A percentile compares a stretch with the other conserved stretches of the same genome.
These are phyloP conservation scores for Labrus mixtus DNA, from an alignment of 2,113 vertebrate genomes.

Conservation along the genomic window DNA sequence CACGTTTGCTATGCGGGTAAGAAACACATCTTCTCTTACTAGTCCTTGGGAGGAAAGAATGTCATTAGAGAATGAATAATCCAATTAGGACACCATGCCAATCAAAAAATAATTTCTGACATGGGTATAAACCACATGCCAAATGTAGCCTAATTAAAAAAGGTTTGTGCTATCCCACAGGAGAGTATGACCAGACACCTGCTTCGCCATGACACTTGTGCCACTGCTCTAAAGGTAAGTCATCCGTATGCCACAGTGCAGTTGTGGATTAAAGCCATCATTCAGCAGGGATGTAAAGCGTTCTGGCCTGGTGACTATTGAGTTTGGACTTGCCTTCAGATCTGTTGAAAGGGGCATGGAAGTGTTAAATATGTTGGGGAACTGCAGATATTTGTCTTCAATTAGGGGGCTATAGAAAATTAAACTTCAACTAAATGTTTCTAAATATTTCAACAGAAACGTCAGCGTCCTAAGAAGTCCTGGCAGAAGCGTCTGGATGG, in stretches of 20 bases:
- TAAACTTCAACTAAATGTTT: background rate
- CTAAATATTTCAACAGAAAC: slow-evolving; percentile 36
- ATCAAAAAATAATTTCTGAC: too few species aligned
- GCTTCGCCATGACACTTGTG: slow-evolving; percentile 78
- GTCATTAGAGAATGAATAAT: too few species aligned
- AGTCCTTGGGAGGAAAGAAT: too few species aligned
- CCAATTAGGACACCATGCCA: too few species aligned
- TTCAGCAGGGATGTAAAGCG: background rate
- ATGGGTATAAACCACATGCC: too few species aligned
- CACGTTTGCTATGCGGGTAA: slow-evolving; percentile 84
- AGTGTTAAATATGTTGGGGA: too few species aligned
- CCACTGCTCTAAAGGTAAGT: slow-evolving; percentile 69
- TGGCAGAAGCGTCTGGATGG: slow-evolving; percentile 83
- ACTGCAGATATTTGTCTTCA: background rate
- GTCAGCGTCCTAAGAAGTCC: slow-evolving; percentile 67
- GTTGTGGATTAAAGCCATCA: background rate
- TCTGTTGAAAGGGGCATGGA: too few species aligned
- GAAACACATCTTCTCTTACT: background rate
- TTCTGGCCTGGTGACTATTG: background rate
- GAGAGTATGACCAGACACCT: slow-evolving; percentile 85
- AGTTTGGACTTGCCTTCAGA: slow-evolving; percentile 23
- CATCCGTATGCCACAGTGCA: background rate
- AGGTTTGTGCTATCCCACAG: slow-evolving; percentile 60
- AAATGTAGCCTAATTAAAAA: too few species aligned
- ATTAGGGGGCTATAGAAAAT: background rate